These are phyloP conservation scores for Zaprionus taronus DNA, from an alignment of 1,140 invertebrate genomes.

Conservation along the genomic window DNA sequence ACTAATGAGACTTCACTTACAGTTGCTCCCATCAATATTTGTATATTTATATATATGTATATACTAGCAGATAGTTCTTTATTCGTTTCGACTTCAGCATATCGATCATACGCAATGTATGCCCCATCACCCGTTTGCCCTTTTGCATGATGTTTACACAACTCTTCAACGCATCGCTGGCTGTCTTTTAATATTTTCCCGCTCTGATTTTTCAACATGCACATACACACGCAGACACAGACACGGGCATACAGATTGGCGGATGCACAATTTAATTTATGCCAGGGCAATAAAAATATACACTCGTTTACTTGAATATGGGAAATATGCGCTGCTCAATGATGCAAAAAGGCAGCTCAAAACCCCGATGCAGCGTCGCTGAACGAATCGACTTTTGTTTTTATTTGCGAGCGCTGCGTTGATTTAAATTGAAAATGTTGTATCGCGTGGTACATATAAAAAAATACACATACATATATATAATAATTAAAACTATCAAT, in stretches of 20 bases:
- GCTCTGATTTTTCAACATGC: slow-evolving; percentile 19
- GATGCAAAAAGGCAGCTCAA: slow-evolving; percentile 8
- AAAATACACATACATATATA: background rate
- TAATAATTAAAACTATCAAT: background rate
- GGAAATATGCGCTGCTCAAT: slow-evolving; percentile 29
- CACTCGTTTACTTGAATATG: slow-evolving; percentile 8
- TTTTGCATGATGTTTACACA: slow-evolving; percentile 45
- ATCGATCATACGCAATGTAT: slow-evolving; percentile 47
- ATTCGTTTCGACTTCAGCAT: slow-evolving; percentile 11
- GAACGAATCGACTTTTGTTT: background rate
- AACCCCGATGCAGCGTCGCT: background rate
- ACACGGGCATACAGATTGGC: slow-evolving; percentile 6
- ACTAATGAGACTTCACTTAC: slow-evolving; percentile 28
- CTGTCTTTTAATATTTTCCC: slow-evolving; percentile 62
- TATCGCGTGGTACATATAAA: background rate
- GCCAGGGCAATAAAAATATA: slow-evolving; percentile 28
- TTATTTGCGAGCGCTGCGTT: background rate
- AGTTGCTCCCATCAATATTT: slow-evolving; percentile 16
- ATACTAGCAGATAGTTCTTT: slow-evolving; percentile 1
- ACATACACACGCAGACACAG: background rate
- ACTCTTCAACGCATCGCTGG: slow-evolving; percentile 29
- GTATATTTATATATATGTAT: slow-evolving; percentile 18
- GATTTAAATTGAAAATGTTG: slow-evolving; percentile 10
- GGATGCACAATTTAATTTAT: slow-evolving; percentile 64
- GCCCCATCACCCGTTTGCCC: background rate